Conservation (phyloP, 2,113 vertebrate species). For the Macheiramphus alcinus region DNA sequence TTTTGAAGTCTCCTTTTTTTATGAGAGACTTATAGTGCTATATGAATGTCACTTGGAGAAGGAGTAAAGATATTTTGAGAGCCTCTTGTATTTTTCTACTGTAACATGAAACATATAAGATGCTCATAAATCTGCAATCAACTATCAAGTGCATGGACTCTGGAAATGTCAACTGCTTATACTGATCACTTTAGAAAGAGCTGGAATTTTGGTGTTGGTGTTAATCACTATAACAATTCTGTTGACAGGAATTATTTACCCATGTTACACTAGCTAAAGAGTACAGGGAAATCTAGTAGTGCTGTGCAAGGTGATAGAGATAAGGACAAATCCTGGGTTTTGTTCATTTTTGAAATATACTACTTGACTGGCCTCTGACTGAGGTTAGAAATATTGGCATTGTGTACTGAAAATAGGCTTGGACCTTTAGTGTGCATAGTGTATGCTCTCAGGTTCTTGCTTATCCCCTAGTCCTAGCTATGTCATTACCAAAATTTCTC, state of each 20-base stretch:
- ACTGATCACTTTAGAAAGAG: conserved; percentile 19
- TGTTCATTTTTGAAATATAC: neutral
- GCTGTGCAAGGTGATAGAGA: neutral
- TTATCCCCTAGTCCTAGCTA: neutral
- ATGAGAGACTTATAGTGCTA: neutral
- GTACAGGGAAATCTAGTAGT: neutral
- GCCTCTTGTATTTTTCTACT: conserved; percentile 2
- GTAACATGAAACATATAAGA: conserved; percentile 4
- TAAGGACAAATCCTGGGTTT: neutral
- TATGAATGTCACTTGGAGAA: neutral
- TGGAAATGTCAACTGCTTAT: neutral
- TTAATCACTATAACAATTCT: conserved; percentile 7
- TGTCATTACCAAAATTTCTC: neutral
- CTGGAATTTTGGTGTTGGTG: neutral
- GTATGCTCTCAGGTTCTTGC: neutral
- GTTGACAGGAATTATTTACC: neutral
- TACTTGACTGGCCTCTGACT: neutral
- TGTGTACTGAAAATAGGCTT: neutral
- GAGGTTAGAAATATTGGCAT: neutral
- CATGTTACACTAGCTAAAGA: neutral
- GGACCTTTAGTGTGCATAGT: neutral
- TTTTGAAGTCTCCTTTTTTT: neutral
- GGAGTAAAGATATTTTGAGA: neutral
- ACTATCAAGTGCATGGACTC: neutral
- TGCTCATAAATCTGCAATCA: conserved; percentile 19